Percentiles rank a stretch among this genome's conserved stretches.
Conservation (phyloP, 1,140 invertebrate genomes). For the Nebria ingens region DNA sequence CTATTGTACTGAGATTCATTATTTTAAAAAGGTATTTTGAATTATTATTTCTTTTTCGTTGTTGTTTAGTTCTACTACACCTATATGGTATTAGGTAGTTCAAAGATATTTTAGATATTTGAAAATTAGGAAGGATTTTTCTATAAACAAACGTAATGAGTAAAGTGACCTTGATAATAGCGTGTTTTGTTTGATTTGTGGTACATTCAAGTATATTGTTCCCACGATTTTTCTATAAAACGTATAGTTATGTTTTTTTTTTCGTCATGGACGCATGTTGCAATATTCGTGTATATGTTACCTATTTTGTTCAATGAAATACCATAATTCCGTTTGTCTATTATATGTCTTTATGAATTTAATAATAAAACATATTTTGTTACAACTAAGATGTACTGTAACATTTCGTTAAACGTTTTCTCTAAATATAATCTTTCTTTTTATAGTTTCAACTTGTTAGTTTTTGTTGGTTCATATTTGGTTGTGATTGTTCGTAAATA, state of each 20-base stretch:
- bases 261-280: not conserved
- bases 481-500: slow-evolving; percentile 6
- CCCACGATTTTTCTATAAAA: too few relatives aligned
- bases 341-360: not conserved
- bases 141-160: slow-evolving; percentile 7
- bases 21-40: too few relatives aligned
- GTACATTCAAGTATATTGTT: not conserved
- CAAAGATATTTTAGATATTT: slow-evolving; percentile 7
- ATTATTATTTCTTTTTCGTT: too few relatives aligned
- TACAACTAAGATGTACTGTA: too few relatives aligned
- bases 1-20: too few relatives aligned
- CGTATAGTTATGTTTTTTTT: too few relatives aligned
- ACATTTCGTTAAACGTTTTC: too few relatives aligned
- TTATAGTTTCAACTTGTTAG: not conserved
- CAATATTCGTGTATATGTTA: slow-evolving; percentile 1
- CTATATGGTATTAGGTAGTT: not conserved
- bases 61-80: too few relatives aligned
- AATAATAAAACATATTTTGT: too few relatives aligned
- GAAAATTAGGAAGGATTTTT: not conserved
- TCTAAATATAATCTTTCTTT: not conserved
- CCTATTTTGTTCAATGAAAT: not conserved
- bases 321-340: not conserved
- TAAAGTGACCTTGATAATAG: slow-evolving; percentile 8
- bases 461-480: slow-evolving; percentile 2
- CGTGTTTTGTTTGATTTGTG: not conserved